Evolutionary conservation across 2,113 vertebrate species (phyloP).

Genomic region (Paratilapia polleni): DNA sequence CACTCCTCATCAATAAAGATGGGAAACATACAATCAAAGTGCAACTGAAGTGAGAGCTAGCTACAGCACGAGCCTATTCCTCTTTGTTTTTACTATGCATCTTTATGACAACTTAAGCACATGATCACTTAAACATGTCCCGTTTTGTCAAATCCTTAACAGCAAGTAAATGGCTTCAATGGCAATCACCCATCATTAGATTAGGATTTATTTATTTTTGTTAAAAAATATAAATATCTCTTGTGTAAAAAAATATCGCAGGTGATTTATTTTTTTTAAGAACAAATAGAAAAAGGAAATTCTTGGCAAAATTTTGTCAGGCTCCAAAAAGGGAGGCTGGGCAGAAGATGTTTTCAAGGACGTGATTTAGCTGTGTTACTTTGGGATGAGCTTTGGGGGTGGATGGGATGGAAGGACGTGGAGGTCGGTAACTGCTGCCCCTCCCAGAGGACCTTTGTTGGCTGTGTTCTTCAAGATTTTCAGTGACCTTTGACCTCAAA

Average conservation of each 20-base stretch:
- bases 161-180: slow-evolving; percentile 60
- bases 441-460: slow-evolving; percentile 37
- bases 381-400: slow-evolving; percentile 55
- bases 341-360: slow-evolving; percentile 23
- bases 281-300: slow-evolving; percentile 79
- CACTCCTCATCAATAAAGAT: slow-evolving; percentile 31
- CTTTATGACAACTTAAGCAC: slow-evolving; percentile 29
- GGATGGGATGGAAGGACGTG: background rate
- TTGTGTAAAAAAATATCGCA: slow-evolving; percentile 84
- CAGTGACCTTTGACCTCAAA: slow-evolving; percentile 49
- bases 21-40: slow-evolving; percentile 71
- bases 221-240: slow-evolving; percentile 86
- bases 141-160: slow-evolving; percentile 36
- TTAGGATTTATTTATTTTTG: slow-evolving; percentile 45
- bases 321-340: slow-evolving; percentile 46
- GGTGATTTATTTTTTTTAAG: slow-evolving; percentile 68
- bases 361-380: slow-evolving; percentile 35
- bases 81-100: slow-evolving; percentile 24
- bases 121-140: slow-evolving; percentile 9
- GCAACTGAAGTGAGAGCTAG: slow-evolving; percentile 62
- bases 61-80: slow-evolving; percentile 15
- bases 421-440: background rate
- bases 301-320: slow-evolving; percentile 62
- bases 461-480: slow-evolving; percentile 39
- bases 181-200: slow-evolving; percentile 56